Base-by-base conservation (phyloP, 2,113 vertebrate genomes). In the Nothocercus nigrocapillus region DNA sequence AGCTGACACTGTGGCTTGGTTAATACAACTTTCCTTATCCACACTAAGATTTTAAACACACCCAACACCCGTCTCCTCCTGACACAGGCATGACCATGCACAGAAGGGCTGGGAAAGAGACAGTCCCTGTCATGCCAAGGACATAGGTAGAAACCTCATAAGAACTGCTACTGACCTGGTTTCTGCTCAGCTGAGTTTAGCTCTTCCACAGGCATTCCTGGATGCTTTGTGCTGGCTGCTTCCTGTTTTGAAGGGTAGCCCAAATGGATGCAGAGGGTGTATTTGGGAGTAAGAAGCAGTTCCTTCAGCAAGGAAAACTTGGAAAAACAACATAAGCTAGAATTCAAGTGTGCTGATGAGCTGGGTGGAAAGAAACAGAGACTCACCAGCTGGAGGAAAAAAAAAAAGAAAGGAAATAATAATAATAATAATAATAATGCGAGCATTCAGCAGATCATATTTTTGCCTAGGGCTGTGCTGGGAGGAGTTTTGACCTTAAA, bases 111-210 rank as follows among this genome's bases (percentile, higher is more conserved):
- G 44, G 40, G 51, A 82, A 69, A 80, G 45, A 66, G n/a, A 64
- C 30, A 44, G 44, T 44, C 44, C 44, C 44, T 44, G 58, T 36
- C 25, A 36, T 76, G 32, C 34, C 44, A 30, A 62, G 49, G 30
- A 47, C 56, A 30, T 4, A 84, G 66, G 47, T 84, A 12, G 51
- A 58, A 85, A 82, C 79, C 75, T 79, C 30, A 4, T 10, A 58
- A 87, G 47, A 73, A 59, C 86, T 86, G 44, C 83, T 92, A n/a
- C 6, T 85, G 84, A 82, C 78, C 93, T 79, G 78, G 14, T 92
- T 97, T 85, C 78, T 73, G 67, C 78, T 85, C 47, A 0, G 8
- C 74, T 84, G 73, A 28, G 38, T 79, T 89, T 51, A 66, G 49
- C 49, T 49, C 49, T 49, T 49, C 49, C 49, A 49, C 49, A 49